Evolutionary conservation across 2,113 vertebrate genomes (phyloP).

Genomic region (Euleptes europaea): DNA sequence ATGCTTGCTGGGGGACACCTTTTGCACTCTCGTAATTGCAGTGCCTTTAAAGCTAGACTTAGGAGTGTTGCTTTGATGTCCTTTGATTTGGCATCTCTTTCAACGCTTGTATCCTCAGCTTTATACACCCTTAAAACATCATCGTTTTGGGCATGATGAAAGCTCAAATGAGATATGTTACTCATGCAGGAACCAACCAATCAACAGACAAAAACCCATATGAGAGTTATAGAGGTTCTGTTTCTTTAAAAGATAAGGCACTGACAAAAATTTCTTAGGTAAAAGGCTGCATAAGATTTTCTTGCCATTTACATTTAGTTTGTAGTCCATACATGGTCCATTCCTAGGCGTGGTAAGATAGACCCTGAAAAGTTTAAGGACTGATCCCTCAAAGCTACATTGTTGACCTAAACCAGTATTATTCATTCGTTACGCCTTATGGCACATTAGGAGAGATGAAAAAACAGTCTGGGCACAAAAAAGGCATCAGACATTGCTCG

Average conservation of each 20-base stretch:
- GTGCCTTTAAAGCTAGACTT: constrained; percentile 72
- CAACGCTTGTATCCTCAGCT: constrained; percentile 60
- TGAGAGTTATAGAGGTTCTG: constrained; percentile 79
- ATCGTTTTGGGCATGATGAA: constrained; percentile 62
- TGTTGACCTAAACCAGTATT: constrained; percentile 66
- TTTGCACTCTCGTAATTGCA: constrained; percentile 67
- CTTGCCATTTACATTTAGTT: constrained; percentile 82
- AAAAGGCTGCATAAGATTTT: constrained; percentile 85
- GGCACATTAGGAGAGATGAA: constrained; percentile 72
- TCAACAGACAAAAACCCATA: constrained; percentile 57
- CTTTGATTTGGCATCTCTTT: constrained; percentile 68
- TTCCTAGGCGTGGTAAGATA: constrained; percentile 79
- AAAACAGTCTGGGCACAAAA: constrained; percentile 80
- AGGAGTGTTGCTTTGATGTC: constrained; percentile 59
- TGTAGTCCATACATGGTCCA: constrained; percentile 74
- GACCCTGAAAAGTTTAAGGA: constrained; percentile 78
- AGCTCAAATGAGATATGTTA: constrained; percentile 62
- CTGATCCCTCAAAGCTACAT: constrained; percentile 78
- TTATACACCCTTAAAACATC: constrained; percentile 63
- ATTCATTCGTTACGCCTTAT: constrained; percentile 76
- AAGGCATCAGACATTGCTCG: constrained; percentile 76
- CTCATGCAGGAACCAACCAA: constrained; percentile 46
- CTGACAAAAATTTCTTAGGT: constrained; percentile 87
- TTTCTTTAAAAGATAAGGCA: constrained; percentile 84
- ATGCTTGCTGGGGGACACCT: constrained; percentile 60